Conservation (phyloP, 1,140 invertebrate species). For the Aphelinus atriplicis region DNA sequence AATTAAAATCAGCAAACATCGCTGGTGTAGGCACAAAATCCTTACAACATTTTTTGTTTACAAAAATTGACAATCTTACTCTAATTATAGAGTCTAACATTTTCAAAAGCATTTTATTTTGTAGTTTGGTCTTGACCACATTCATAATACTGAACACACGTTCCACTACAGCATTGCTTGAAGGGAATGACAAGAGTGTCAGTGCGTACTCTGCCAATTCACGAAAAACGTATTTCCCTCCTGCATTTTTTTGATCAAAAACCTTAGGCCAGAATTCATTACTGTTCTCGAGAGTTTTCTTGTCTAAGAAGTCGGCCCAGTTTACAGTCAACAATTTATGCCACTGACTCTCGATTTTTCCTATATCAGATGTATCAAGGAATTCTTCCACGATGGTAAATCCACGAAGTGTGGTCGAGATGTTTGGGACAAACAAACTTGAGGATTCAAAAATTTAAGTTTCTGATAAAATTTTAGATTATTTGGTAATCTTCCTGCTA, state of each 20-base stretch:
- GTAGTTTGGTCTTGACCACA: conserved; percentile 41
- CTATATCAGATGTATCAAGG: conserved; percentile 21
- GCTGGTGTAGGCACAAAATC: conserved; percentile 31
- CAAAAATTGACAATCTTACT: conserved; percentile 35
- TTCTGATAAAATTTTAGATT: conserved; percentile 32
- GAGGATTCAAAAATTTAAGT: conserved; percentile 23
- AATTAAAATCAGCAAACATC: conserved; percentile 33
- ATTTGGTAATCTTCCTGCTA: conserved; percentile 31
- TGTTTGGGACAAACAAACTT: conserved; percentile 21
- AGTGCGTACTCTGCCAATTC: conserved; percentile 41
- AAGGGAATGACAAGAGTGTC: conserved; percentile 41
- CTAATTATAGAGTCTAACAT: conserved; percentile 43
- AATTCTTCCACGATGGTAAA: conserved; percentile 33
- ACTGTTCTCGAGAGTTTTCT: conserved; percentile 8
- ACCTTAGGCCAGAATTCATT: conserved; percentile 44
- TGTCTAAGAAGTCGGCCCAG: conserved; percentile 17
- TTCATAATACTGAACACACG: conserved; percentile 46
- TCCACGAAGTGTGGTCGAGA: conserved; percentile 19
- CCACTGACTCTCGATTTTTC: conserved; percentile 40
- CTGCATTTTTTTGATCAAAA: conserved; percentile 41
- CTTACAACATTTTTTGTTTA: conserved; percentile 38
- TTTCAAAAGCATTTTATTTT: conserved; percentile 37
- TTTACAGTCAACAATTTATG: conserved; percentile 40
- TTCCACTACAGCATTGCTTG: conserved; percentile 48
- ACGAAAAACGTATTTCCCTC: conserved; percentile 40